Evolutionary conservation across 2,797 vertebrate species (phyloP), one percentile per base, ranked within the genome.

Genomic region (Enteromius viviparus): DNA sequence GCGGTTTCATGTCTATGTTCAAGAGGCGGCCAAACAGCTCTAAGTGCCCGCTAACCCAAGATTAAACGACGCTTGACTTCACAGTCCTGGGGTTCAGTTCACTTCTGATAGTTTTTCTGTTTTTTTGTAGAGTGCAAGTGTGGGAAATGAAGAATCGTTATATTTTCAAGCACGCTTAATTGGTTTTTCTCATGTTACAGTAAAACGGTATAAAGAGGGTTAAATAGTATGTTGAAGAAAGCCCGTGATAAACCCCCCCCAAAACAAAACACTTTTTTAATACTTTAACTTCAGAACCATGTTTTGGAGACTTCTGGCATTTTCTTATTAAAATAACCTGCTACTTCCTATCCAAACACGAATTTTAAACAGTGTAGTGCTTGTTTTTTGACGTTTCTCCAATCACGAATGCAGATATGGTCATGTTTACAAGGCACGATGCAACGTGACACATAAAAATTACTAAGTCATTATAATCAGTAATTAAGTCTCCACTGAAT

Each of bases 1-100:
- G 83, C 71, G 32, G 40, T 81, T 87, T 89, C 62, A 78, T 68
- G 80, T 85, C 84, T 84, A 60, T 68, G 85, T 85, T 80, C 80
- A 66, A 69, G 68, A 84, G 84, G 85, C 70, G 86, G 86, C 71
- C 81, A 87, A 87, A 84, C 47, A 60, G 58, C 49, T 66, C 74
- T 89, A 87, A 88, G 85, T 76, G 74, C 64, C 69, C 40, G 21
- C 72, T 60, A 82, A 75, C 76, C 80, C 40, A 17, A 74, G 51
- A 76, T 82, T 82, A 83, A 83, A 88, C 78, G 23, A 29, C 51
- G 80, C 80, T 71, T 23, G 37, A 77, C 65, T 85, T 87, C 60
- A 88, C 69, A 84, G 76, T 49, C 37, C 42, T 49, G 40, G 82
- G 66, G 42, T 75, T 75, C 80, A 81, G 6, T 68, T 58, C 66